Evolutionary conservation across 1,140 invertebrate genomes (phyloP).

Genomic region (Drosophila pachea): DNA sequence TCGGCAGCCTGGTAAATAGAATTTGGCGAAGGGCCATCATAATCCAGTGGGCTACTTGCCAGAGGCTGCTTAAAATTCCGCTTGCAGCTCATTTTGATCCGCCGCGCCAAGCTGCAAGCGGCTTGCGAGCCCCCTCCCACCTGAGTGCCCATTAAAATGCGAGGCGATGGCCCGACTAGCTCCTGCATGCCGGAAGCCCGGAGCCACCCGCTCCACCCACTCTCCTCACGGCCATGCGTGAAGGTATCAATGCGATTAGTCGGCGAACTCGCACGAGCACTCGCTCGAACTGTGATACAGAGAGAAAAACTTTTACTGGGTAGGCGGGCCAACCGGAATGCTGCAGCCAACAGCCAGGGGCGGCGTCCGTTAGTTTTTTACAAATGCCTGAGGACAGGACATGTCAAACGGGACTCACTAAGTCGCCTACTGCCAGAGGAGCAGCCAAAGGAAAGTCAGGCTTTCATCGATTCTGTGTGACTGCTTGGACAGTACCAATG

Average conservation of each 20-base stretch:
- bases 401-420: slow-evolving; percentile 51
- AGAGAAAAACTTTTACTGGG: slow-evolving; percentile 22
- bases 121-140: slow-evolving; percentile 9
- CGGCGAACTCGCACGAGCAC: background rate
- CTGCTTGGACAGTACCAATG: too few species aligned
- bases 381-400: slow-evolving; percentile 39
- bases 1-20: slow-evolving; percentile 30
- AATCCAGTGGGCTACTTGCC: slow-evolving; percentile 35
- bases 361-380: slow-evolving; percentile 15
- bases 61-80: slow-evolving; percentile 44
- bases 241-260: slow-evolving; percentile 1
- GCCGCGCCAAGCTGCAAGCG: slow-evolving; percentile 8
- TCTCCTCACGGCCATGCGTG: background rate
- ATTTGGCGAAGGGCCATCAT: slow-evolving; percentile 42
- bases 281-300: background rate
- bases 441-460: too few species aligned
- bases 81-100: slow-evolving; percentile 40
- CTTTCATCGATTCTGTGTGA: too few species aligned
- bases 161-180: slow-evolving; percentile 17
- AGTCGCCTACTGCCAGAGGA: slow-evolving; percentile 1
- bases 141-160: slow-evolving; percentile 38
- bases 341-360: slow-evolving; percentile 21
- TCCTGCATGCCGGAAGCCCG: slow-evolving; percentile 24
- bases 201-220: slow-evolving; percentile 2
- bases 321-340: slow-evolving; percentile 28